Base-by-base conservation (phyloP, 2,113 vertebrate genomes). In the Cephalopholis sonnerati region DNA sequence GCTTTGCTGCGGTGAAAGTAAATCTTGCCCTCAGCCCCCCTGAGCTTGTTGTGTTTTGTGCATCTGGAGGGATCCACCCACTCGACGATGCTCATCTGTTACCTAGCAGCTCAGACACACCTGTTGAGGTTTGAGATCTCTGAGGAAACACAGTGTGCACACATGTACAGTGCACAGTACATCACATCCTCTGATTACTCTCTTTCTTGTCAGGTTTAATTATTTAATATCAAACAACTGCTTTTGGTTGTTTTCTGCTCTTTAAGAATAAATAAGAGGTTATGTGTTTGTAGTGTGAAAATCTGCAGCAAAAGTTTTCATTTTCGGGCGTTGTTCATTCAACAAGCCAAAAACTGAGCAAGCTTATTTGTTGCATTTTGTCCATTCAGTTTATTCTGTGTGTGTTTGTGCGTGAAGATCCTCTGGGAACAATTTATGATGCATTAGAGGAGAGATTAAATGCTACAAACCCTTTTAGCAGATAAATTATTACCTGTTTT, bases 31-130 rank as follows among this genome's bases (percentile, higher is more conserved):
- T 48, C 65, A 11, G 36, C 51, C 15, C 68, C 61, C 25, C 63
- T 18, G n/a, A 68, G 63, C 77, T 62, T 7, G 12, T 61, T 58
- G 25, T 68, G 9, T 46, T 29, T 2, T 3, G 55, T 44, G 36
- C 15, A 5, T 90, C 82, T 39, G 20, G 24, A 59, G 88, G 82
- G 88, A 85, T 78, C 16, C 18, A 12, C 76, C 74, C 69, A 25
- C 57, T 84, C 17, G n/a, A 11, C 11, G 27, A 44, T 53, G 54
- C 39, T 59, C 66, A 32, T 58, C 72, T 66, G 92, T 93, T 86
- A 57, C 81, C 77, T 79, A 64, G 90, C 88, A 90, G 85, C 92
- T 16, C 59, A 50, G 44, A 79, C 81, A 79, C 65, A 55, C 71
- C 63, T 50, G 54, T 10, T 62, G n/a, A 63, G 67, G 53, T 55